Evolutionary conservation across 2,113 vertebrate species (phyloP), one percentile per base, ranked within the genome.

Genomic region (Arothron firmamentum): DNA sequence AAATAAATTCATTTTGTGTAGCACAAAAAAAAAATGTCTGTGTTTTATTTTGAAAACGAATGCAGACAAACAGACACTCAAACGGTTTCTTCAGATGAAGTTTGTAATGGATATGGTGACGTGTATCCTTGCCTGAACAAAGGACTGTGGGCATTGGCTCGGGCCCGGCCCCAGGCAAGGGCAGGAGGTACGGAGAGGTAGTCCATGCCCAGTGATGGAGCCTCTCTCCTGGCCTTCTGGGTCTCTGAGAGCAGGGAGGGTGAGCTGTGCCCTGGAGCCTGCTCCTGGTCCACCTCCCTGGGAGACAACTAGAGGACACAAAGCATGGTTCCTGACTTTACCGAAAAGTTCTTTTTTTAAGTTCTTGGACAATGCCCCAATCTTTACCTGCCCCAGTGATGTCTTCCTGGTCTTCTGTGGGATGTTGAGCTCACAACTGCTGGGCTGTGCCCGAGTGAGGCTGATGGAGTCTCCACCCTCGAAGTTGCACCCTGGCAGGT

Each of bases 381-480:
- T 31, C 73, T 64, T 77, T n/a, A 90, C 92, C 90, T 95, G 94
- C 60, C 94, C 94, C 20, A 92, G 75, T 2, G 94, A 96, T 5
- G 94, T 96, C 84, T 94, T 92, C 68, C 94, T 88, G 25, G 94
- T 92, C 83, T 96, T 96, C 83, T 94, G 93, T 0, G 94, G 94
- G 77, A 96, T 92, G 78, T 89, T 94, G 2, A 91, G 89, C 8
- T 92, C 92, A 74, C 84, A 89, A 72, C 75, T 85, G 56, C 59
- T 65, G 52, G 78, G 65, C 1, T 65, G 75, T 21, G 56, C 88
- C 80, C 86, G 90, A 57, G 62, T 86, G 60, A 81, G 89, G 31
- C 72, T 57, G 77, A 75, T 53, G 78, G 34, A 84, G 72, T 74
- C 88, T 63, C 65, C 83, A 18, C 79, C 87, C 38, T 72, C 84